Percentiles rank a stretch among this genome's conserved stretches.
phyloP scores from a whole-genome alignment of 2,113 vertebrate species.

The Thymallus thymallus region DNA sequence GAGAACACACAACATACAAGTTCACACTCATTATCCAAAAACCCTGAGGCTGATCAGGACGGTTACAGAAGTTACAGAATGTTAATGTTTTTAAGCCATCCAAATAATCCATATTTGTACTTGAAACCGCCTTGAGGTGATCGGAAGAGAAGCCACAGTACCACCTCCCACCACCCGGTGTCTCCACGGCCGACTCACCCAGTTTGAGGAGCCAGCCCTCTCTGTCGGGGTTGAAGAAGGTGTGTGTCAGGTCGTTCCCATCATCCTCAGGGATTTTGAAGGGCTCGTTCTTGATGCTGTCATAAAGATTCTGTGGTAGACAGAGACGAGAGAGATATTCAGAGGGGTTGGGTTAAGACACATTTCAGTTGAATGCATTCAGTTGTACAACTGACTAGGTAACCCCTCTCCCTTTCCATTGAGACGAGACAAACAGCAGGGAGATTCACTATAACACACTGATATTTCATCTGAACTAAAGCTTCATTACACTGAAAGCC shows the following conservation, averaged over 20 bases:
- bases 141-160: background rate
- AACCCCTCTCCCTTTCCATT: no score
- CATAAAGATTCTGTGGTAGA: conserved; percentile 81
- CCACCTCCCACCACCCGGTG: background rate
- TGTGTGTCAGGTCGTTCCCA: conserved; percentile 90
- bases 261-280: conserved; percentile 95
- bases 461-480: no score
- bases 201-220: conserved; percentile 93
- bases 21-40: no score
- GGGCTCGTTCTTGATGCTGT: conserved; percentile 90
- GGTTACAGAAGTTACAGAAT: no score
- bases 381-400: no score
- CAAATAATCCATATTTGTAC: background rate
- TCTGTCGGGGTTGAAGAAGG: conserved; percentile 90
- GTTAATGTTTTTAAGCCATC: no score
- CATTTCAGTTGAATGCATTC: no score
- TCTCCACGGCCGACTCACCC: conserved; percentile 67
- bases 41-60: no score
- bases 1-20: conserved; percentile 5
- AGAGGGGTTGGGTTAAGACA: background rate
- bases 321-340: background rate
- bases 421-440: background rate
- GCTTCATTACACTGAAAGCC: no score
- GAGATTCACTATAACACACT: no score
- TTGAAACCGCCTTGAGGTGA: background rate